A percentile compares a stretch with the other conserved stretches of the same genome.
Evolutionary conservation across 2,888 invertebrate species (phyloP).

Genomic region (Gandaritis pyraliata): DNA sequence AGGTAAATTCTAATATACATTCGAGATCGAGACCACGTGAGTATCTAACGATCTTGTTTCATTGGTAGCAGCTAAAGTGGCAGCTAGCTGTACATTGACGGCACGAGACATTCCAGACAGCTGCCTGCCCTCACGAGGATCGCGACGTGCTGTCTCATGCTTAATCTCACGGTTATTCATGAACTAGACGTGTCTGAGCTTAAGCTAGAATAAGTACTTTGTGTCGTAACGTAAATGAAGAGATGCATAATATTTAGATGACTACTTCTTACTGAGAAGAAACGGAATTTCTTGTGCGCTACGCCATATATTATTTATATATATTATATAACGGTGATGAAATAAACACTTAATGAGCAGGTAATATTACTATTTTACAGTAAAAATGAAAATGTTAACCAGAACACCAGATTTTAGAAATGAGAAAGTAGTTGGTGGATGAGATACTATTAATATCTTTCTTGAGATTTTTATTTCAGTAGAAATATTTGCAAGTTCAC

Average conservation of each 20-base stretch:
- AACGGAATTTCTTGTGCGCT: no score
- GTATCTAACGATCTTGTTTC: conserved; percentile 15
- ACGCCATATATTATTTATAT: no score
- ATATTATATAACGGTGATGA: no score
- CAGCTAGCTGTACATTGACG: conserved; percentile 23
- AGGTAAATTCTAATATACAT: background rate
- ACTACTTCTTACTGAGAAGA: no score
- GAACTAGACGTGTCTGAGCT: conserved; percentile 30
- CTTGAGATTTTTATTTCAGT: no score
- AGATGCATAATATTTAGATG: background rate
- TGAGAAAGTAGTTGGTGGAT: no score
- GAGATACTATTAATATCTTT: no score
- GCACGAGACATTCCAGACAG: conserved; percentile 36
- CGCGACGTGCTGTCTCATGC: conserved; percentile 37
- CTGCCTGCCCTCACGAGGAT: conserved; percentile 39
- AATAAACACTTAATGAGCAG: no score
- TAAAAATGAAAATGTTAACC: conserved; percentile 35
- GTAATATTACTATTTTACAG: conserved; percentile 11
- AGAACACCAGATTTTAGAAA: no score
- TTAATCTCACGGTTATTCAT: conserved; percentile 38
- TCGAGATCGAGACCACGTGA: background rate
- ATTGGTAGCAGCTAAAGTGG: conserved; percentile 18
- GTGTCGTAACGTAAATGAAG: conserved; percentile 21
- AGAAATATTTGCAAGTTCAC: no score
- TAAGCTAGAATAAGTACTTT: conserved; percentile 17